Evolutionary conservation across 1,140 invertebrate species (phyloP).

Genomic region (Drosophila elegans): DNA sequence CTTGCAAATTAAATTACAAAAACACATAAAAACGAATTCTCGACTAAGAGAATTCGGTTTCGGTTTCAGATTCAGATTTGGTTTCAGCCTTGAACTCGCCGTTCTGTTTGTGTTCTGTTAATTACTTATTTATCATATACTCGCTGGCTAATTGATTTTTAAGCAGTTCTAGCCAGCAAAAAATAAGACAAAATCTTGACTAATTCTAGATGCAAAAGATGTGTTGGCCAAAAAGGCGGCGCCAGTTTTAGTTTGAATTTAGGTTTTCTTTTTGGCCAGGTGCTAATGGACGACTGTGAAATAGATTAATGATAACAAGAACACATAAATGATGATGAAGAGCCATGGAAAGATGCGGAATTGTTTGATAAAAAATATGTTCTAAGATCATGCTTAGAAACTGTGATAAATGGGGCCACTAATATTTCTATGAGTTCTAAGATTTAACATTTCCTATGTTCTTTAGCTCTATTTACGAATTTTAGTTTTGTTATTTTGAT

Average conservation of each 20-base stretch:
- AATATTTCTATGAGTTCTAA: neutral
- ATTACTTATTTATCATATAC: conserved; percentile 70
- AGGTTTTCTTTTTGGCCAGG: conserved; percentile 31
- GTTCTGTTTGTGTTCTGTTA: conserved; percentile 50
- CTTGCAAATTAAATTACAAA: conserved; percentile 72
- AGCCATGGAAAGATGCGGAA: neutral
- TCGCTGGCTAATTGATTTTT: conserved; percentile 64
- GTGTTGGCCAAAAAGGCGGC: conserved; percentile 22
- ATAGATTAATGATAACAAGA: conserved; percentile 36
- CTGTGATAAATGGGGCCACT: conserved; percentile 13
- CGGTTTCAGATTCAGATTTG: conserved; percentile 28
- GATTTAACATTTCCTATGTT: too few relatives aligned
- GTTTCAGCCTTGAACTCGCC: conserved; percentile 68
- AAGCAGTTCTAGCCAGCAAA: conserved; percentile 57
- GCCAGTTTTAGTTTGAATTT: conserved; percentile 46
- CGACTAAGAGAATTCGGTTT: conserved; percentile 25
- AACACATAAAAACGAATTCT: conserved; percentile 35
- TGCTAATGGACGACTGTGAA: conserved; percentile 41
- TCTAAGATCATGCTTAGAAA: neutral
- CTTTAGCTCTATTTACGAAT: neutral
- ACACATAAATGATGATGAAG: conserved; percentile 13
- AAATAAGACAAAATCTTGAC: conserved; percentile 11
- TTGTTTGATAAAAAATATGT: neutral
- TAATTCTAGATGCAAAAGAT: conserved; percentile 6
- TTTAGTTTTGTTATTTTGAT: too few relatives aligned